phyloP scores from a whole-genome alignment of 2,888 invertebrate genomes.

The Drosophila leonis region DNA sequence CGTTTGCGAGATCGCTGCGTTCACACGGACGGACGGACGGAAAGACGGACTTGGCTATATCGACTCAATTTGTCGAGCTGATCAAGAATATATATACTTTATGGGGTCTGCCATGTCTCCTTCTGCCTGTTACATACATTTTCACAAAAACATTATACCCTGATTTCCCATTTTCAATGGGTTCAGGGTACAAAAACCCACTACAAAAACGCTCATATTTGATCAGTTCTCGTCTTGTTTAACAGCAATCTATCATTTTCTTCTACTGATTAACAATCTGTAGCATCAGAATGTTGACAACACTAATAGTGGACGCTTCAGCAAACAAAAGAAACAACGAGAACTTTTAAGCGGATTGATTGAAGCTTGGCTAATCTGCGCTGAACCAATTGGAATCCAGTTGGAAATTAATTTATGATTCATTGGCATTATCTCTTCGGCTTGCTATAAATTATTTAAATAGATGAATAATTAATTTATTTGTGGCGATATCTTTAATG shows the following conservation, averaged over 20 bases:
- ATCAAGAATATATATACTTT: no score
- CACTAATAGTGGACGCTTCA: slow-evolving; percentile 10
- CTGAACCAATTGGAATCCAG: not conserved
- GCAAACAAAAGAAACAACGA: not conserved
- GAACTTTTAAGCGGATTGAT: not conserved
- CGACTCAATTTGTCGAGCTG: no score
- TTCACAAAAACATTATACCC: no score
- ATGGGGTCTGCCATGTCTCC: no score
- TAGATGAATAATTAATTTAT: slow-evolving; percentile 26
- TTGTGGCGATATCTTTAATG: slow-evolving; percentile 17
- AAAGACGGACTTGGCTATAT: no score
- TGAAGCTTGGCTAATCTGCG: not conserved
- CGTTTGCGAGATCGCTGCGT: no score
- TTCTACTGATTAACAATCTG: slow-evolving; percentile 21
- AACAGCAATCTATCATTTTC: slow-evolving; percentile 28
- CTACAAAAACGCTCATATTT: not conserved
- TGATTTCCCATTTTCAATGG: no score
- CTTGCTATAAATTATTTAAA: slow-evolving; percentile 9
- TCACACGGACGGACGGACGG: no score
- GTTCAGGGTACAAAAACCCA: not conserved
- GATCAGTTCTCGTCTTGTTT: slow-evolving; percentile 16
- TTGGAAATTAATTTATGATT: slow-evolving; percentile 1
- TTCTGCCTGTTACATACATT: no score
- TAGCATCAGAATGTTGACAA: slow-evolving; percentile 12
- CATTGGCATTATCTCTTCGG: slow-evolving; percentile 10